Evolutionary conservation across 2,113 vertebrate species (phyloP).

Genomic region (Rhinogobius similis): DNA sequence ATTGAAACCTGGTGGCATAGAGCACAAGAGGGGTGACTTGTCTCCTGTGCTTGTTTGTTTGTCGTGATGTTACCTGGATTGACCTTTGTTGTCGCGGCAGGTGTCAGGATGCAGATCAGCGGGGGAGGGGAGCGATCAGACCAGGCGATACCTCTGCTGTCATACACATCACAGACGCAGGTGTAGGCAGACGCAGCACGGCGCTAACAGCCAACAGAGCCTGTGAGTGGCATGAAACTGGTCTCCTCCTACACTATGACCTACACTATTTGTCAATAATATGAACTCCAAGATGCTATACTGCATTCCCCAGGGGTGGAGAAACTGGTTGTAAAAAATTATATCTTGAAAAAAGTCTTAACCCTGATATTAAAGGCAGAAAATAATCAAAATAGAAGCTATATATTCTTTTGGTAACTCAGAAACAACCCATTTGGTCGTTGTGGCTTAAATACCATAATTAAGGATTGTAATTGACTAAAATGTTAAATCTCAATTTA

Average conservation of each 20-base stretch:
- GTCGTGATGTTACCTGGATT: slow-evolving; percentile 63
- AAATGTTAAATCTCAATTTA: too few relatives aligned
- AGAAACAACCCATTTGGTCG: too few relatives aligned
- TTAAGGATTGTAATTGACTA: too few relatives aligned
- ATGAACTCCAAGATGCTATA: slow-evolving; percentile 33
- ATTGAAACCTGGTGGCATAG: not conserved
- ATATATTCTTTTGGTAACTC: too few relatives aligned
- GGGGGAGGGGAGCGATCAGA: slow-evolving; percentile 45
- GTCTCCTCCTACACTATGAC: slow-evolving; percentile 28
- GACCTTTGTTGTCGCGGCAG: slow-evolving; percentile 65
- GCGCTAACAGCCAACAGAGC: slow-evolving; percentile 37
- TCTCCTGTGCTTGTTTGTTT: slow-evolving; percentile 35
- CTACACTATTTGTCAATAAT: slow-evolving; percentile 43
- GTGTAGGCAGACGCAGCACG: slow-evolving; percentile 55
- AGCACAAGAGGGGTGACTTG: slow-evolving; percentile 9
- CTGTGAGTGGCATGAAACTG: slow-evolving; percentile 57
- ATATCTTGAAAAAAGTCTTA: too few relatives aligned
- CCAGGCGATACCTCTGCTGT: slow-evolving; percentile 51
- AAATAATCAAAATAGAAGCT: too few relatives aligned
- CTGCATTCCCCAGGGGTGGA: slow-evolving; percentile 22
- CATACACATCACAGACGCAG: slow-evolving; percentile 67
- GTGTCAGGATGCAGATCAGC: slow-evolving; percentile 60
- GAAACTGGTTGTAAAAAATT: too few relatives aligned
- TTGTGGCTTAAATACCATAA: too few relatives aligned
- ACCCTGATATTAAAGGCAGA: too few relatives aligned